Evolutionary conservation across 2,797 vertebrate genomes (phyloP).

Genomic region (Enteromius radiatus): DNA sequence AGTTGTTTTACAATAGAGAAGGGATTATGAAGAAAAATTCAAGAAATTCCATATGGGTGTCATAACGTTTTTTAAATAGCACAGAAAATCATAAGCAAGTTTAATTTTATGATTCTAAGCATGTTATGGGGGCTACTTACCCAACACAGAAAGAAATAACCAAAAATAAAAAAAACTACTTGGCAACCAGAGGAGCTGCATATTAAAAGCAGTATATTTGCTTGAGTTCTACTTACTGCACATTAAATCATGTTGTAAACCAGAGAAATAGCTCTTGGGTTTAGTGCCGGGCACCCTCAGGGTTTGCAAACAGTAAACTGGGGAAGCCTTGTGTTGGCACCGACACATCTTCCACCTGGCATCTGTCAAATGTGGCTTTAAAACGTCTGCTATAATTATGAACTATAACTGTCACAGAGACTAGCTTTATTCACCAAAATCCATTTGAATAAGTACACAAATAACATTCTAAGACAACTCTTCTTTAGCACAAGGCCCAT

Average conservation of each 20-base stretch:
- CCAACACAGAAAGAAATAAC: slow-evolving; percentile 47
- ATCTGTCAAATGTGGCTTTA: slow-evolving; percentile 45
- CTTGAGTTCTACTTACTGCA: slow-evolving; percentile 34
- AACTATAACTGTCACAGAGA: slow-evolving; percentile 47
- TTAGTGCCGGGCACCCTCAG: slow-evolving; percentile 20
- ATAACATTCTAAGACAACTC: slow-evolving; percentile 55
- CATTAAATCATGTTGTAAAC: slow-evolving; percentile 52
- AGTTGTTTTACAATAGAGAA: slow-evolving; percentile 17
- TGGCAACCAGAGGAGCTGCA: slow-evolving; percentile 61
- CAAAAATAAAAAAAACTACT: slow-evolving; percentile 59
- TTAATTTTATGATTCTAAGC: slow-evolving; percentile 59
- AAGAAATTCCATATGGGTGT: slow-evolving; percentile 43
- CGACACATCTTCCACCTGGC: slow-evolving; percentile 14
- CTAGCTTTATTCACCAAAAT: slow-evolving; percentile 47
- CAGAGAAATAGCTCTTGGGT: slow-evolving; percentile 39
- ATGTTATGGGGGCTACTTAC: slow-evolving; percentile 46
- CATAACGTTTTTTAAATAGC: slow-evolving; percentile 56
- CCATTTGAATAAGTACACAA: slow-evolving; percentile 50
- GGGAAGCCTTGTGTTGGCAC: slow-evolving; percentile 29
- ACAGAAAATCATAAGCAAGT: slow-evolving; percentile 51
- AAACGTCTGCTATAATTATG: slow-evolving; percentile 42
- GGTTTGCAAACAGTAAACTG: slow-evolving; percentile 45
- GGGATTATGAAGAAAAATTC: slow-evolving; percentile 44
- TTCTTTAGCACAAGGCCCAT: slow-evolving; percentile 62
- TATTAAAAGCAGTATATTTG: slow-evolving; percentile 58